Conservation (phyloP, 2,888 invertebrate species). For the Acronicta aceris region DNA sequence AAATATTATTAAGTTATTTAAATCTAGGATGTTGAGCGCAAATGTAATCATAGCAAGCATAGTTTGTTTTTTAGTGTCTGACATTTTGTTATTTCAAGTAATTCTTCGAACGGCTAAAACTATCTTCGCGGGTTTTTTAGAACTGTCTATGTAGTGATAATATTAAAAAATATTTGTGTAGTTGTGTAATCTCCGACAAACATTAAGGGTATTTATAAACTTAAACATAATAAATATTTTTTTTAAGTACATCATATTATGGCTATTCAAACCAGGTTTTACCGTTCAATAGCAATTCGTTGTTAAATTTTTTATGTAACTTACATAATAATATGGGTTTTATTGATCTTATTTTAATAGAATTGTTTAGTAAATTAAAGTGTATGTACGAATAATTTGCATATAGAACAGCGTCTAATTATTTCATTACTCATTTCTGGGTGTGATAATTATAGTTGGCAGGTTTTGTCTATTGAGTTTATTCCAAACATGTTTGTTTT, state of each 20-base stretch:
- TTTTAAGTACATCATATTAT: neutral
- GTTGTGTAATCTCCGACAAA: constrained; percentile 1
- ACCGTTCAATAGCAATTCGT: constrained; percentile 1
- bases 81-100: constrained; percentile 14
- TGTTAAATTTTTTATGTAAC: constrained; percentile 8
- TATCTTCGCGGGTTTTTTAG: constrained; percentile 5
- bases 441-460: no score
- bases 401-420: constrained; percentile 5
- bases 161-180: constrained; percentile 20
- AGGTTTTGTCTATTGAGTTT: no score
- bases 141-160: constrained; percentile 16
- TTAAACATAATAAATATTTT: neutral
- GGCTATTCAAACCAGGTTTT: neutral
- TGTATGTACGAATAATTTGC: constrained; percentile 4
- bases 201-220: neutral
- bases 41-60: constrained; percentile 22
- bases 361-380: constrained; percentile 1
- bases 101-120: constrained; percentile 4
- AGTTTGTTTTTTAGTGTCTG: constrained; percentile 4
- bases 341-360: neutral
- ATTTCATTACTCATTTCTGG: neutral
- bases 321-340: neutral
- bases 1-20: neutral
- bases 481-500: no score
- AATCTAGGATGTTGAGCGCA: constrained; percentile 3